Percentiles rank a stretch among this genome's conserved stretches.
phyloP scores from a whole-genome alignment of 2,797 vertebrate species.

The Eospalax fontanierii region DNA sequence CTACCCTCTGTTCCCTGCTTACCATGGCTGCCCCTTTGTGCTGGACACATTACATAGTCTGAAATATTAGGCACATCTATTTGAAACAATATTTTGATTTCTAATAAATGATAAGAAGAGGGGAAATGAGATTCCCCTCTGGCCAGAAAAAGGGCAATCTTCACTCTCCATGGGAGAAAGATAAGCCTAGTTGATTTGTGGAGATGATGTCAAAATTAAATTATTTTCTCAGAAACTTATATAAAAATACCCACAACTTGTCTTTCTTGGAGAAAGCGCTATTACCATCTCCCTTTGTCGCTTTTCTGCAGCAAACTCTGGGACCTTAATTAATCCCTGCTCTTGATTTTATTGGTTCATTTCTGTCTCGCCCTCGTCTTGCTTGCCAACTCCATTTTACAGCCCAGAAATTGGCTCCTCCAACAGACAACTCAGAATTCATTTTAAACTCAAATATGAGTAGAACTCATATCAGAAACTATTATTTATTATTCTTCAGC shows the following conservation, averaged over 20 bases:
- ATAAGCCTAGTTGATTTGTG: constrained; percentile 78
- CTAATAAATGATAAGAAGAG: constrained; percentile 78
- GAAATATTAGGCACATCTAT: constrained; percentile 83
- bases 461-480: constrained; percentile 80
- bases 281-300: constrained; percentile 80
- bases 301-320: constrained; percentile 69
- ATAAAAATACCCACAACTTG: constrained; percentile 31
- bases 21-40: constrained; percentile 63
- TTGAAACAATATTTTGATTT: constrained; percentile 78
- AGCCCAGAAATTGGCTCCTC: constrained; percentile 77
- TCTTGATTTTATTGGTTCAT: constrained; percentile 85
- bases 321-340: constrained; percentile 87
- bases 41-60: constrained; percentile 71
- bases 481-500: constrained; percentile 82
- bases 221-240: constrained; percentile 70
- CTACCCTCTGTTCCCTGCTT: background rate
- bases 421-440: constrained; percentile 85
- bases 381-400: constrained; percentile 80
- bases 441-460: constrained; percentile 84
- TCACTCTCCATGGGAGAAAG: constrained; percentile 73
- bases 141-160: constrained; percentile 79
- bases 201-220: constrained; percentile 83
- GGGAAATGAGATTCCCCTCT: constrained; percentile 75
- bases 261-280: constrained; percentile 66
- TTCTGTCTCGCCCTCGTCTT: constrained; percentile 67